These are phyloP conservation scores for Zaprionus bogoriensis DNA, from an alignment of 2,888 invertebrate species.

Conservation along the genomic window DNA sequence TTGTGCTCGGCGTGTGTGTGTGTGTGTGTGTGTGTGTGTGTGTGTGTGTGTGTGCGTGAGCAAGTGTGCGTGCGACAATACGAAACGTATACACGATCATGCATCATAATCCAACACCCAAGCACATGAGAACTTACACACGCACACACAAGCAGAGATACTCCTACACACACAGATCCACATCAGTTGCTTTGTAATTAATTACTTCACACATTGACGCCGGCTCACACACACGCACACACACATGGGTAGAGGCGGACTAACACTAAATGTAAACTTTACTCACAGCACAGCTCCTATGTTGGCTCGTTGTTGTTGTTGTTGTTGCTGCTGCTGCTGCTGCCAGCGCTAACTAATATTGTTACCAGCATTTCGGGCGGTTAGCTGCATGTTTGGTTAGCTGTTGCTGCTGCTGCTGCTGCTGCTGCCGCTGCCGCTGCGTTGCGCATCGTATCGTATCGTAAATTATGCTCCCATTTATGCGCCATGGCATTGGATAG, in stretches of 20 bases:
- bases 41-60: constrained; percentile 7
- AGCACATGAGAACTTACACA: constrained; percentile 50
- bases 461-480: constrained; percentile 78
- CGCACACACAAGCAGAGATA: constrained; percentile 27
- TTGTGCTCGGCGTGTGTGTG: constrained; percentile 11
- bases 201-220: constrained; percentile 79
- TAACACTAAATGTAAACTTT: constrained; percentile 60
- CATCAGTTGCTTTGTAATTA: constrained; percentile 78
- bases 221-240: constrained; percentile 37
- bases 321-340: constrained; percentile 19
- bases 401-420: constrained; percentile 48
- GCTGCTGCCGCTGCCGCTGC: too few species aligned
- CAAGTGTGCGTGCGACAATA: constrained; percentile 66
- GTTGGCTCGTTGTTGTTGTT: constrained; percentile 7
- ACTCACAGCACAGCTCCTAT: constrained; percentile 42
- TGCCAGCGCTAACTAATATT: constrained; percentile 69
- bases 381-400: constrained; percentile 74
- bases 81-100: constrained; percentile 66
- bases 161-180: constrained; percentile 57
- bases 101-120: constrained; percentile 74
- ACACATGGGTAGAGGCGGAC: constrained; percentile 34
- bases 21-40: constrained; percentile 1
- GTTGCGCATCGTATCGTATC: constrained; percentile 63
- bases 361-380: constrained; percentile 73
- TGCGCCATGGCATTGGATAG: constrained; percentile 76